Percentiles rank a stretch among this genome's conserved stretches.
phyloP scores from a whole-genome alignment of 2,888 invertebrate species.

The Eupithecia centaureata region DNA sequence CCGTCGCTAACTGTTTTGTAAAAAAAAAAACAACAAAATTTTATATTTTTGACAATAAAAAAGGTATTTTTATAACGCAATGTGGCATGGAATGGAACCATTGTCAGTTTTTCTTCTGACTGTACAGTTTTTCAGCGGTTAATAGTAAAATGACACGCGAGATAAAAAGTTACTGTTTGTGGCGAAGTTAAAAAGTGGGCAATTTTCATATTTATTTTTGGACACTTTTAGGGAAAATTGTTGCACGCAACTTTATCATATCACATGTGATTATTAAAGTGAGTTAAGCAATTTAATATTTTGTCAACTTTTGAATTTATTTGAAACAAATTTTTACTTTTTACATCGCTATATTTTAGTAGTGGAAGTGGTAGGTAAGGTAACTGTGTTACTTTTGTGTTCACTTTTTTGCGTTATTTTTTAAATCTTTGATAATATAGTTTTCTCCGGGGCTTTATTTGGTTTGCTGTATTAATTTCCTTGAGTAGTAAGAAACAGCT shows the following conservation, averaged over 20 bases:
- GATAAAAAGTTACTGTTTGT: constrained; percentile 6
- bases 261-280: background rate
- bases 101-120: background rate
- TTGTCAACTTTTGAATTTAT: background rate
- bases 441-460: no score
- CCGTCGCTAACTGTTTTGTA: no score
- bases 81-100: background rate
- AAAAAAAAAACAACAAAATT: no score
- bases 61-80: background rate
- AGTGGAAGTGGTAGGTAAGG: no score
- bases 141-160: constrained; percentile 20
- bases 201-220: constrained; percentile 14
- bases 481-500: no score
- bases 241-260: constrained; percentile 10
- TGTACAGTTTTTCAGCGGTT: constrained; percentile 17
- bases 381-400: no score
- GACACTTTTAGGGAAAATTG: constrained; percentile 4
- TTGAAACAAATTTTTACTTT: no score
- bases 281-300: background rate
- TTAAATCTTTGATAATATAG: no score
- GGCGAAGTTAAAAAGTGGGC: background rate
- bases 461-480: no score
- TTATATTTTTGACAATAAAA: background rate
- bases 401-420: no score
- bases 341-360: no score